A percentile compares a stretch with the other conserved stretches of the same genome.
Evolutionary conservation across 2,888 invertebrate species (phyloP).

Genomic region (Priapulus caudatus): DNA sequence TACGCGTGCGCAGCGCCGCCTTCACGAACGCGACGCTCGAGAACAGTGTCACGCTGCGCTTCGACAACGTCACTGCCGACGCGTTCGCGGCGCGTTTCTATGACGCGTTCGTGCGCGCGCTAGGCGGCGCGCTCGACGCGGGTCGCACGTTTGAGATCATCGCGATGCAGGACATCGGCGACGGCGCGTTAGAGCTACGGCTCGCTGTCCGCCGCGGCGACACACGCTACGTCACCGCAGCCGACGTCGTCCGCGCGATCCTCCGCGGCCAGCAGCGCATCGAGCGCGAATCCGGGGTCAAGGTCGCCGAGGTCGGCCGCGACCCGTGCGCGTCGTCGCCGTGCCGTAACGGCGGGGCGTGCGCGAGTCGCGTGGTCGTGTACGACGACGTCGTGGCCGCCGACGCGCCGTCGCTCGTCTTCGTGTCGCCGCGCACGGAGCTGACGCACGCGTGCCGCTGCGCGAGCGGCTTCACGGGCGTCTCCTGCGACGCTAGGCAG

Average conservation of each 20-base stretch:
- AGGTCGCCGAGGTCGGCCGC: constrained; percentile 24
- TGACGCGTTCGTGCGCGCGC: constrained; percentile 54
- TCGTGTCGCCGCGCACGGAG: constrained; percentile 70
- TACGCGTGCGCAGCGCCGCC: constrained; percentile 64
- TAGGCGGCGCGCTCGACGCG: constrained; percentile 52
- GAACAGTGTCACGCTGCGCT: constrained; percentile 63
- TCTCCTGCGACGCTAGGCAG: constrained; percentile 67
- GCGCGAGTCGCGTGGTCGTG: constrained; percentile 29
- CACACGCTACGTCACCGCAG: background rate
- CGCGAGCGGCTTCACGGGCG: constrained; percentile 68
- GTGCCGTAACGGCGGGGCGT: constrained; percentile 43
- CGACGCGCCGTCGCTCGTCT: constrained; percentile 65
- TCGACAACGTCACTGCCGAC: constrained; percentile 58
- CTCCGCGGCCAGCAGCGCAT: constrained; percentile 18
- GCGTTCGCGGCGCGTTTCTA: constrained; percentile 66
- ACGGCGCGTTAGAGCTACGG: no score
- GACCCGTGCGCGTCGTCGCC: constrained; percentile 46
- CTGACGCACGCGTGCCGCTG: constrained; percentile 59
- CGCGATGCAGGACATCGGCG: no score
- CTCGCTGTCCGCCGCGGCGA: constrained; percentile 43
- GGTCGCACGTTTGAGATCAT: constrained; percentile 14
- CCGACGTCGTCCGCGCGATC: constrained; percentile 16
- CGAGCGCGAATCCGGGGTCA: constrained; percentile 21
- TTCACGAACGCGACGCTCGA: constrained; percentile 70
- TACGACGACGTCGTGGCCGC: constrained; percentile 54